phyloP scores from a whole-genome alignment of 2,888 invertebrate genomes.

The Hemithea aestivaria region DNA sequence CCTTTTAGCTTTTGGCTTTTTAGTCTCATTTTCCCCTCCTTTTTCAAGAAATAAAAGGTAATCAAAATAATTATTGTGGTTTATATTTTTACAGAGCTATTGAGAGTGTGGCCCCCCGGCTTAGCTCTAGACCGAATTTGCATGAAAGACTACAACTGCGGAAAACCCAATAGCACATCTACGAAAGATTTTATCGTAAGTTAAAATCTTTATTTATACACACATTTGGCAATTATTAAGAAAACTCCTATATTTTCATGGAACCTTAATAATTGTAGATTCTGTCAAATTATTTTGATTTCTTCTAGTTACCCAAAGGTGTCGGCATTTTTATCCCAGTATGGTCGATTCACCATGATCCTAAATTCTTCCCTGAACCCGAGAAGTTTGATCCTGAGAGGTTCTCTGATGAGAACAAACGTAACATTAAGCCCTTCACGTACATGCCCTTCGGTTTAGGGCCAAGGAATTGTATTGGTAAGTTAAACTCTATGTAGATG shows the following conservation, averaged over 20 bases:
- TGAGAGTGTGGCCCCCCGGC: constrained; percentile 70
- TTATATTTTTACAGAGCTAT: constrained; percentile 58
- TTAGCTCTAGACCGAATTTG: constrained; percentile 66
- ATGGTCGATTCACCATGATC: constrained; percentile 45
- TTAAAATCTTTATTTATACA: constrained; percentile 5
- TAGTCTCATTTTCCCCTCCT: too few relatives aligned
- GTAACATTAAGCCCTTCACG: constrained; percentile 39
- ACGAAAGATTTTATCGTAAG: constrained; percentile 51
- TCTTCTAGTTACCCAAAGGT: constrained; percentile 50
- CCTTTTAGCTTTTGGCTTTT: too few relatives aligned
- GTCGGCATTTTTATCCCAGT: constrained; percentile 52
- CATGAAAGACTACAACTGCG: constrained; percentile 66
- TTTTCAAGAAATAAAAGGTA: too few relatives aligned
- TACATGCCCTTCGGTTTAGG: constrained; percentile 53
- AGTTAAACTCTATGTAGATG: too few relatives aligned
- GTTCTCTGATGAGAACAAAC: constrained; percentile 47
- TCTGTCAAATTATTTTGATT: too few relatives aligned
- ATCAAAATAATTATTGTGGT: too few relatives aligned
- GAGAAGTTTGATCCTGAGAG: constrained; percentile 51
- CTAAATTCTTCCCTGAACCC: constrained; percentile 44
- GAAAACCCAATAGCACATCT: constrained; percentile 45
- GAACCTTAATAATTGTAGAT: too few relatives aligned
- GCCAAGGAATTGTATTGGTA: constrained; percentile 56
- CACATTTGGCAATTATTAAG: too few relatives aligned
- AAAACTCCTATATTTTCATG: too few relatives aligned